Evolutionary conservation across 2,888 invertebrate genomes (phyloP), one percentile per base, ranked within the genome.

Genomic region (Drosophila melanosoma): DNA sequence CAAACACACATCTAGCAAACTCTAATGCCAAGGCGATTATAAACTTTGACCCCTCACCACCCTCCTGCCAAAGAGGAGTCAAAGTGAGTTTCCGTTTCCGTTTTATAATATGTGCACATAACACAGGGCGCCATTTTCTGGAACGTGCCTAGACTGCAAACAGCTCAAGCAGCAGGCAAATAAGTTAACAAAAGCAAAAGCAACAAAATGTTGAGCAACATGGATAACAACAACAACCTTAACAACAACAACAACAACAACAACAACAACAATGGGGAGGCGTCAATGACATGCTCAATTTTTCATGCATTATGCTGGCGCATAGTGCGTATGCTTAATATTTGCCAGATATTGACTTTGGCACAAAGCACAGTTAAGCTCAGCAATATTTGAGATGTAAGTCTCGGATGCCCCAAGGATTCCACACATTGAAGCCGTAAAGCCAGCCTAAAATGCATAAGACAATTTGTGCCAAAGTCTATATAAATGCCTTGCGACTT

Each of bases 251-350:
- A 49, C 48, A 29, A 33, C 42, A 56, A 45, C 12, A 7, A 7
- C 7, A 8, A 52, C 42, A 72, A 58, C 54, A 62, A 64, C 71
- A 58, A 45, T 33, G 45, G 36, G 40, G 26, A 62, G 84, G 73
- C 89, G 89, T 84, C 84, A 84, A 84, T 89, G 89, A 89, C 87
- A 84, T 81, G 82, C 83, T 85, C 79, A 83, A 89, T 87, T 89
- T 87, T 89, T 85, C 83, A 83, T 83, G 77, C 87, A 89, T 89
- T 85, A 87, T 87, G 87, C 79, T 71, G 75, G 69, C 69, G 59
- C 74, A 69, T 74, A 23, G 80, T 82, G 83, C 83, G 84, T 83
- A 77, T 83, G 85, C 83, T 84, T 82, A 82, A 85, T 79, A 82
- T 89, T 83, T 89, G 87, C 78, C 64, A 59, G 73, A 77, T 85